Percentiles rank a stretch among this genome's conserved stretches.
Conservation (phyloP, 2,888 invertebrate species). For the Clusia tigrina region DNA sequence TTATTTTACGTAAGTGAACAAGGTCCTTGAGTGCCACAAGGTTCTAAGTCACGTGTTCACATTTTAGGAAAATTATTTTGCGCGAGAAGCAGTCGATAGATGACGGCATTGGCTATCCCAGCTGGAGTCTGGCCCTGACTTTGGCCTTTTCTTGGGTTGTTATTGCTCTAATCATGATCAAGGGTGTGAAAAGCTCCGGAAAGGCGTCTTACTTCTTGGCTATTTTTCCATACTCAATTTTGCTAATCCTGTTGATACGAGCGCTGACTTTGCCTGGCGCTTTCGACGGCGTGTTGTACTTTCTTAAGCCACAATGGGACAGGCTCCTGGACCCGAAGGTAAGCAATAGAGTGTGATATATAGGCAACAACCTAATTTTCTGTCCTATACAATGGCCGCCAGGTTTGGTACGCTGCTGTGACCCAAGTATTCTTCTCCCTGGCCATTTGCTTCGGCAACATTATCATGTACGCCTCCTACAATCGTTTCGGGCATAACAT, state of each 20-base stretch:
- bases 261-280: slow-evolving; percentile 71
- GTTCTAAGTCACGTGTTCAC: slow-evolving; percentile 1
- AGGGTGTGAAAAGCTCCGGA: slow-evolving; percentile 70
- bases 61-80: slow-evolving; percentile 66
- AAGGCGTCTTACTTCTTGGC: slow-evolving; percentile 77
- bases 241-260: slow-evolving; percentile 69
- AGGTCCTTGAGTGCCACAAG: too few species aligned
- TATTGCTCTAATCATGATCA: slow-evolving; percentile 66
- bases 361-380: not conserved
- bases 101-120: slow-evolving; percentile 68
- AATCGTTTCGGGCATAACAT: slow-evolving; percentile 71
- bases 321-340: slow-evolving; percentile 61
- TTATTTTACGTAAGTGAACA: slow-evolving; percentile 62
- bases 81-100: slow-evolving; percentile 66
- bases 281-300: slow-evolving; percentile 70
- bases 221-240: slow-evolving; percentile 72
- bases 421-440: slow-evolving; percentile 73
- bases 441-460: slow-evolving; percentile 70
- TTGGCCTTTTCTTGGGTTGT: slow-evolving; percentile 67
- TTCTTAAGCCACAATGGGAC: slow-evolving; percentile 72
- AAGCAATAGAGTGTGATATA: not conserved
- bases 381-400: too few species aligned
- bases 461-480: slow-evolving; percentile 71
- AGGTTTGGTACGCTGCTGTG: slow-evolving; percentile 73
- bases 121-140: slow-evolving; percentile 67